Evolutionary conservation across 2,797 vertebrate genomes (phyloP), one percentile per base, ranked within the genome.

Genomic region (Brotula barbata): DNA sequence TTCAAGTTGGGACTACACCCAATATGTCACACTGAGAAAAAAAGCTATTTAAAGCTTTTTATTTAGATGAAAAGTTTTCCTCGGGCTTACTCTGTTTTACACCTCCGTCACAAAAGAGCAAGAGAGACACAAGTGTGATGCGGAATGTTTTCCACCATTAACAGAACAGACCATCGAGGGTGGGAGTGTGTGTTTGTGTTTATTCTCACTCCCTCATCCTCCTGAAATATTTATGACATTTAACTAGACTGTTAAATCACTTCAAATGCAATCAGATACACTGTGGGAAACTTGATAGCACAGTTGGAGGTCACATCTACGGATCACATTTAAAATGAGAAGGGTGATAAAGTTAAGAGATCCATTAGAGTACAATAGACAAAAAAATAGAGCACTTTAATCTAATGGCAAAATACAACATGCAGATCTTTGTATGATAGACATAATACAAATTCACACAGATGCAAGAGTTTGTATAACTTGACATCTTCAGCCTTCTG

Each of bases 141-240:
- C 19, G 21, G 19, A 58, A 11, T 41, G 25, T 49, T 71, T 54
- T 61, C 43, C 14, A 14, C 3, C 5, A n/a, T 41, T 77, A 34
- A 41, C 64, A 56, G 52, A 67, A 62, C 50, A 20, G 22, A 0
- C 22, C 31, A 31, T 22, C 0, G 0, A 28, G 25, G 15, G 20
- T 17, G 46, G n/a, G 44, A 31, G 25, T 33, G 33, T 16, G 17
- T 44, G 20, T 44, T 58, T 71, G 66, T 72, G 14, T 68, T 65
- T 64, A 42, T 53, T 67, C 56, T 71, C 61, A 28, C 64, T 45
- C 45, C 66, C 14, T 47, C 65, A 55, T 73, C 69, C 60, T 77
- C 43, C 28, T 87, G 64, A 85, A 88, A 84, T 77, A 90, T 85
- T 7, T 8, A 87, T 77, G 64, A 75, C 41, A 40, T 86, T 62